Percentiles rank a stretch among this genome's conserved stretches.
phyloP scores from a whole-genome alignment of 2,888 invertebrate species.

The Creontiades dilutus region DNA sequence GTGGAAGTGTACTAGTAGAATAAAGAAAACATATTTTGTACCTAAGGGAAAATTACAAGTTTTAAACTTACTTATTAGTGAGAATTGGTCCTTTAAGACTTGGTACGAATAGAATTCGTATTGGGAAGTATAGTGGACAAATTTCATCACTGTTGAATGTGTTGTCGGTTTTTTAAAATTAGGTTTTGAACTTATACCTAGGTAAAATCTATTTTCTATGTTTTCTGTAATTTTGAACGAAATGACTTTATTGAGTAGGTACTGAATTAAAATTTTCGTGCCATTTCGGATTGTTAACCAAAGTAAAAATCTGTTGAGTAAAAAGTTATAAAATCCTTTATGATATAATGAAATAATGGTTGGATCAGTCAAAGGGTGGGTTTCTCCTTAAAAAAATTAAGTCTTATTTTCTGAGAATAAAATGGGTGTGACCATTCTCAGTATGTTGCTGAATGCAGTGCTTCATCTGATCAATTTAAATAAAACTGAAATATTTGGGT shows the following conservation, averaged over 20 bases:
- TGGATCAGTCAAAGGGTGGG: no score
- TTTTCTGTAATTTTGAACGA: slow-evolving; percentile 15
- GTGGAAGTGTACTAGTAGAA: slow-evolving; percentile 38
- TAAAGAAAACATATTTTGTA: slow-evolving; percentile 41
- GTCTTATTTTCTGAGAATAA: no score
- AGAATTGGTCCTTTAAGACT: not conserved
- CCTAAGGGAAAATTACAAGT: not conserved
- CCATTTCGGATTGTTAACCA: slow-evolving; percentile 46
- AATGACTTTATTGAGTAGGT: slow-evolving; percentile 4
- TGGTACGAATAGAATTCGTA: slow-evolving; percentile 33
- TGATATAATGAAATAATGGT: no score
- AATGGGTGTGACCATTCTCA: no score
- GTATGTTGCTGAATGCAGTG: no score
- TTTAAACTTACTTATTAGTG: slow-evolving; percentile 13
- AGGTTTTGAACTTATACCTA: not conserved
- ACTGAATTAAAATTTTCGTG: slow-evolving; percentile 29
- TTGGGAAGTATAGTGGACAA: not conserved
- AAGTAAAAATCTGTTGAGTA: not conserved
- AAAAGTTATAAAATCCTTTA: not conserved
- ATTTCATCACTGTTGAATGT: slow-evolving; percentile 23
- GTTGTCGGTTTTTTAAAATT: slow-evolving; percentile 2
- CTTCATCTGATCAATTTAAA: no score
- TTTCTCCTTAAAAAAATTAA: no score
- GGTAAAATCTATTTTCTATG: slow-evolving; percentile 42
- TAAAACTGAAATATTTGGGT: no score